Base-by-base conservation (phyloP, 1,140 invertebrate genomes). In the Lamellibrachia luymesi region DNA sequence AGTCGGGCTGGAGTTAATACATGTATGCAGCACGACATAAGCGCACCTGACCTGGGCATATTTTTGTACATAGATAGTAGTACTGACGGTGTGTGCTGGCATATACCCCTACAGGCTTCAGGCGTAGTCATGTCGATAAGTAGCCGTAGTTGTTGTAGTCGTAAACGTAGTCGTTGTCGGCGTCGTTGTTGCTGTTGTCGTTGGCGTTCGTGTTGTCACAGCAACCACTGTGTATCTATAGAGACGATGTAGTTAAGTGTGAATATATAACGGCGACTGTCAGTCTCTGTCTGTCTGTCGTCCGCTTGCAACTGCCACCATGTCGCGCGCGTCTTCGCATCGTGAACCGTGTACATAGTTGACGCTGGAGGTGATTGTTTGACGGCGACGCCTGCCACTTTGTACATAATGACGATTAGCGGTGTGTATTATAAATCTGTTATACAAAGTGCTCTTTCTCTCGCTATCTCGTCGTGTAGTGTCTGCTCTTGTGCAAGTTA, bases 61-160 rank as follows among this genome's bases (percentile, higher is more conserved):
- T 80, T 80, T 80, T 80, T 80, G 64, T 80, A 80, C 64, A 80
- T 80, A 80, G 64, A 80, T 80, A 80, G 64, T 80, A 80, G 64
- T 80, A 2, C 64, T 80, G 64, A 80, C 64, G 64, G 64, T 80
- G 64, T 80, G 64, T 80, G 64, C 64, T 80, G 64, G 64, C 64
- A 80, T 80, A 80, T 80, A 80, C 64, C 64, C 52, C 64, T 80
- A 80, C 13, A 80, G 64, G 64, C 4, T 80, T 80, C 64, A 22
- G 64, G 7, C 64, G 64, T 80, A 80, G 64, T 80, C 64, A 22
- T 80, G 17, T 17, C 64, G 64, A 80, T 80, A 80, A 80, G 64
- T 80, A 80, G 64, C 64, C 64, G 64, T 80, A 80, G 13, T 80
- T 80, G 64, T 80, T 22, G 64, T 80, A 80, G 64, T 80, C 64